Conservation (phyloP, 2,888 invertebrate species). For the Pegoplata infirma region DNA sequence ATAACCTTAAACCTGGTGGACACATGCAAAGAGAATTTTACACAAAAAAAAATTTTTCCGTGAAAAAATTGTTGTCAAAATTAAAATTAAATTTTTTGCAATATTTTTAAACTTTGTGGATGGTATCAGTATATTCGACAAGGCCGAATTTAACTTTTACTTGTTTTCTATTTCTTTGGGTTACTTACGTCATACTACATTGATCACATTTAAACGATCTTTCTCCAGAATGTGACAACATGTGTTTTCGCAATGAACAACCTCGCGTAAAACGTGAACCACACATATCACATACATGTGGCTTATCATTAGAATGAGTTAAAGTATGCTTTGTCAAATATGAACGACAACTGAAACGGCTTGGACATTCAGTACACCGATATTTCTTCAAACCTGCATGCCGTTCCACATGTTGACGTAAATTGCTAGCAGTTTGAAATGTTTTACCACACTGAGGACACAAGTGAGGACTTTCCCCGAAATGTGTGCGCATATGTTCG, state of each 20-base stretch:
- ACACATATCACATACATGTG: conserved; percentile 83
- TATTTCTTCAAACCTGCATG: conserved; percentile 80
- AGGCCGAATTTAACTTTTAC: too few relatives aligned
- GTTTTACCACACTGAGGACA: conserved; percentile 81
- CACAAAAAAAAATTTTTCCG: too few relatives aligned
- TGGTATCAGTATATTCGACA: too few relatives aligned
- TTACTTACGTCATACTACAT: conserved; percentile 70
- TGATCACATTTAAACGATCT: conserved; percentile 66
- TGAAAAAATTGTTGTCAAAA: too few relatives aligned
- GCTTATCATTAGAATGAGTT: conserved; percentile 80
- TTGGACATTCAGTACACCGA: conserved; percentile 80
- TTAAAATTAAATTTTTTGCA: too few relatives aligned
- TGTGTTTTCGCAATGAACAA: conserved; percentile 82
- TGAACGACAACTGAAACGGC: conserved; percentile 81
- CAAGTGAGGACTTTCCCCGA: conserved; percentile 80
- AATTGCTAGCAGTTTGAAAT: conserved; percentile 79
- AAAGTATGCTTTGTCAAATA: conserved; percentile 78
- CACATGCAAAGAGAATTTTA: too few relatives aligned
- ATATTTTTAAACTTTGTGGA: too few relatives aligned
- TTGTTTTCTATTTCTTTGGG: not conserved
- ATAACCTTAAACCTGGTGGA: too few relatives aligned
- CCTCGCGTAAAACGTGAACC: conserved; percentile 81
- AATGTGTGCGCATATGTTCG: conserved; percentile 80
- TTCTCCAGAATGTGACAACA: conserved; percentile 82
- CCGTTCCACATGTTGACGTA: conserved; percentile 81